Percentiles rank a stretch among this genome's conserved stretches.
Conservation (phyloP, 2,888 invertebrate genomes). For the Perizoma affinitatum region DNA sequence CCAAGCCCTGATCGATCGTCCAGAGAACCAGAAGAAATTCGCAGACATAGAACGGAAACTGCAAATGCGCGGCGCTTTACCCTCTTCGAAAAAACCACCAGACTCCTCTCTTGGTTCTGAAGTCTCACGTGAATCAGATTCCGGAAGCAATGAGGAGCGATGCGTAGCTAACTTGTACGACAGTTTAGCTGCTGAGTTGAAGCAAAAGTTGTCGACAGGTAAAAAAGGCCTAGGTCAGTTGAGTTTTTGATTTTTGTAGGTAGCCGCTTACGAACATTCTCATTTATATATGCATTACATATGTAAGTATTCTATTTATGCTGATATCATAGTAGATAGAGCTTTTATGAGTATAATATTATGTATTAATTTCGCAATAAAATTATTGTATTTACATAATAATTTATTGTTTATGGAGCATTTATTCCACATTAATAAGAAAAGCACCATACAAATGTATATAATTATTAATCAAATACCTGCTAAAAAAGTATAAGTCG, state of each 20-base stretch:
- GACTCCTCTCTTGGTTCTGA: slow-evolving; percentile 91
- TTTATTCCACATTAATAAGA: no score
- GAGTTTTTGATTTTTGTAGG: slow-evolving; percentile 55
- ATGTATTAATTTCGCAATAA: no score
- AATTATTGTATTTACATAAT: no score
- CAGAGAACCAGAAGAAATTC: slow-evolving; percentile 94
- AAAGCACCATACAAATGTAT: no score
- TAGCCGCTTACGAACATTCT: slow-evolving; percentile 43
- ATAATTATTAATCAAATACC: no score
- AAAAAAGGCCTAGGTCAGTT: slow-evolving; percentile 80
- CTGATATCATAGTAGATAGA: slow-evolving; percentile 40
- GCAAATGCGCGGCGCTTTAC: slow-evolving; percentile 83
- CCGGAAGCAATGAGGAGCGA: slow-evolving; percentile 88
- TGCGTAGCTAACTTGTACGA: slow-evolving; percentile 92
- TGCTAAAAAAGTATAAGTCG: no score
- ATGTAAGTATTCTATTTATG: slow-evolving; percentile 41
- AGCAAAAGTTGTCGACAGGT: slow-evolving; percentile 85
- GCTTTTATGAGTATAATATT: slow-evolving; percentile 6
- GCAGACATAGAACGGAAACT: slow-evolving; percentile 89
- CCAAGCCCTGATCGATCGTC: slow-evolving; percentile 90
- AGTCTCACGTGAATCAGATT: slow-evolving; percentile 88
- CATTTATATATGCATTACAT: slow-evolving; percentile 37
- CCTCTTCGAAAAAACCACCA: slow-evolving; percentile 85
- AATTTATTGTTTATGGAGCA: no score
- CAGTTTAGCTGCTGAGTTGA: slow-evolving; percentile 95